Conservation (phyloP, 2,113 vertebrate genomes). For the Irena cyanogastra region DNA sequence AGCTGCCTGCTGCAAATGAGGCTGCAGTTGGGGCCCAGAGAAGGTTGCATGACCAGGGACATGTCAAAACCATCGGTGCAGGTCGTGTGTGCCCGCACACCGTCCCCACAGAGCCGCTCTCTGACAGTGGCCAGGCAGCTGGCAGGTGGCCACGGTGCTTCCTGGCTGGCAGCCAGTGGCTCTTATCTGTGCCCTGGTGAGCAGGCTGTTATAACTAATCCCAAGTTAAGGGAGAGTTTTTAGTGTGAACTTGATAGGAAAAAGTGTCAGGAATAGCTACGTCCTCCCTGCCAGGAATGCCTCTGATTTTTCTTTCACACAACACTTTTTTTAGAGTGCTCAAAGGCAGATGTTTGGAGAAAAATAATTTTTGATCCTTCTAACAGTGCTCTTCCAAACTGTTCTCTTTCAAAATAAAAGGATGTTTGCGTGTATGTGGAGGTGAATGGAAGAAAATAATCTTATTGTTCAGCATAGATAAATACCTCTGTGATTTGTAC, state of each 20-base stretch:
- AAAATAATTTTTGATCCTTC: background rate
- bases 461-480: background rate
- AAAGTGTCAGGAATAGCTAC: background rate
- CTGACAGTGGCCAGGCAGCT: background rate
- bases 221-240: background rate
- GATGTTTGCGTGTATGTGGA: background rate
- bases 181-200: background rate
- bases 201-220: background rate
- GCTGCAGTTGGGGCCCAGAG: background rate
- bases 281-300: background rate
- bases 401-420: background rate
- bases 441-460: background rate
- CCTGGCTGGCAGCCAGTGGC: background rate
- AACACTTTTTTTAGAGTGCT: background rate
- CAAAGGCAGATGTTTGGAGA: background rate
- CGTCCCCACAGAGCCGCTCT: fast-evolving
- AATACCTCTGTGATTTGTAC: background rate
- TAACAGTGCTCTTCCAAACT: background rate
- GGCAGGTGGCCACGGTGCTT: background rate
- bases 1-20: background rate
- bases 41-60: background rate
- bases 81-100: fast-evolving
- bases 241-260: background rate
- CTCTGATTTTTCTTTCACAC: background rate
- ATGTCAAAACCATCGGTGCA: background rate